A percentile compares a stretch with the other conserved stretches of the same genome.
Evolutionary conservation across 2,888 invertebrate genomes (phyloP).

Genomic region (Sphaerophoria taeniata): DNA sequence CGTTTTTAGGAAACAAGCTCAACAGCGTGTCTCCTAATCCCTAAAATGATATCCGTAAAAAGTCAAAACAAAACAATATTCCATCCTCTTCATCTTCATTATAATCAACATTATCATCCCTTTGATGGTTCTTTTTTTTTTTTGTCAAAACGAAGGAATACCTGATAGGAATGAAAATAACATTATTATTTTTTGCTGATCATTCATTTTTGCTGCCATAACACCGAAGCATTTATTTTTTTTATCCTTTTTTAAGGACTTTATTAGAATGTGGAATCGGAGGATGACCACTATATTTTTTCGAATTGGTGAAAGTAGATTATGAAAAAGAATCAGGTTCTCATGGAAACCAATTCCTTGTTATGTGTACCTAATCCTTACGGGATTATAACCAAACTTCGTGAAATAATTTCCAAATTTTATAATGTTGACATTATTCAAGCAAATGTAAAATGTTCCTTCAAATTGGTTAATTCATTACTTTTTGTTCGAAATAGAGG

Average conservation of each 20-base stretch:
- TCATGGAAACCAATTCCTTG: slow-evolving; percentile 13
- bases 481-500: no score
- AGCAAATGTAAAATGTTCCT: no score
- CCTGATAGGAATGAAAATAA: slow-evolving; percentile 30
- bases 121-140: neutral
- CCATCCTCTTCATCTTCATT: neutral
- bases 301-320: neutral
- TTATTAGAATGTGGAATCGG: slow-evolving; percentile 1
- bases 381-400: slow-evolving; percentile 20
- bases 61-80: no score
- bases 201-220: slow-evolving; percentile 23
- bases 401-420: slow-evolving; percentile 25
- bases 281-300: neutral
- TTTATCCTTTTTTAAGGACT: neutral
- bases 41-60: slow-evolving; percentile 7
- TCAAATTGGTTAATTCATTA: no score
- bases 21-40: slow-evolving; percentile 10
- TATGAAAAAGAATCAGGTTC: neutral
- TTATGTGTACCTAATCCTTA: neutral
- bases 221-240: neutral
- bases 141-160: neutral
- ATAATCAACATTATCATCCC: neutral
- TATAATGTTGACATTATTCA: neutral
- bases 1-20: slow-evolving; percentile 7
- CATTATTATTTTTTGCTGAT: no score